phyloP scores from a whole-genome alignment of 2,113 vertebrate genomes.

The Semnornis frantzii region DNA sequence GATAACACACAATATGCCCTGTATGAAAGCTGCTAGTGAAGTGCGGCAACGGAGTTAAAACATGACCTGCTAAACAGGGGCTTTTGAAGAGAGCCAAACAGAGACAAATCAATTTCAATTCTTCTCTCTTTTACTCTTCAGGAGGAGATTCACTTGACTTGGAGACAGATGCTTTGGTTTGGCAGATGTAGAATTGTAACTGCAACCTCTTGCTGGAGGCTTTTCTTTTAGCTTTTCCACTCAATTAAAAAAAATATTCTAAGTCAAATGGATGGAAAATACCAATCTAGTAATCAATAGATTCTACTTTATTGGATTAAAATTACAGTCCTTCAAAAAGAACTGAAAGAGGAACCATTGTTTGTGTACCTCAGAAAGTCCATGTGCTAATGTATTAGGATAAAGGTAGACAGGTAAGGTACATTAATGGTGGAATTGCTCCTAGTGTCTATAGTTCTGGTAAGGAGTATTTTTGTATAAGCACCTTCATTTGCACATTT shows the following conservation, averaged over 20 bases:
- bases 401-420: neutral
- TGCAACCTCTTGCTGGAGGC: neutral
- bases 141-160: neutral
- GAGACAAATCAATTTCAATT: neutral
- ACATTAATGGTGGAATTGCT: neutral
- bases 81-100: neutral
- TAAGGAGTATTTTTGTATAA: neutral
- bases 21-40: neutral
- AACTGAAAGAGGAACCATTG: neutral
- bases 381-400: neutral
- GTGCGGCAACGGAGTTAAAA: neutral
- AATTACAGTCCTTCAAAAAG: neutral
- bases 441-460: neutral
- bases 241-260: neutral
- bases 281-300: neutral
- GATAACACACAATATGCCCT: neutral
- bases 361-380: neutral
- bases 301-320: neutral
- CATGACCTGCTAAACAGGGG: neutral
- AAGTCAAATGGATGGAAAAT: neutral
- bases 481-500: neutral
- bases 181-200: neutral
- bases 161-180: neutral
- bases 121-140: neutral
- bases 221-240: neutral